Conservation (phyloP, 2,113 vertebrate species). For the Forbesichthys papilliferus region DNA sequence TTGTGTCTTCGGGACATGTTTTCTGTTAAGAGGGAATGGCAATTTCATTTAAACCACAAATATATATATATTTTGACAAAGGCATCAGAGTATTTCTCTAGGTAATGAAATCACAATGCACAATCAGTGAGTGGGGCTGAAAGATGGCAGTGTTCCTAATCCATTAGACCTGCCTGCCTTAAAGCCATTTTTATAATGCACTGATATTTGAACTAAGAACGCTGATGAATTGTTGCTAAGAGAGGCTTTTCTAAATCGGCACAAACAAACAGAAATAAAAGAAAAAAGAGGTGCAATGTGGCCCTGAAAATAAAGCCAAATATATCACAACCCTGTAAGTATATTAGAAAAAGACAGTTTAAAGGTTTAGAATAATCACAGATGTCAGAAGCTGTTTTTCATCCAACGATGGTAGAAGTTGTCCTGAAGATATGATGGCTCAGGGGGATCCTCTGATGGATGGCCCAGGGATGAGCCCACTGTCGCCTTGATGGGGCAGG, state of each 20-base stretch:
- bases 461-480: slow-evolving; percentile 6
- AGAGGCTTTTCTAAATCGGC: slow-evolving; percentile 35
- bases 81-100: slow-evolving; percentile 32
- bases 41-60: slow-evolving; percentile 50
- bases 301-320: slow-evolving; percentile 65
- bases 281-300: slow-evolving; percentile 57
- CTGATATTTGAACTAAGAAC: slow-evolving; percentile 46
- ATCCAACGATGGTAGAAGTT: slow-evolving; percentile 36
- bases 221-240: slow-evolving; percentile 54
- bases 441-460: slow-evolving; percentile 21
- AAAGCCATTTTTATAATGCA: slow-evolving; percentile 24
- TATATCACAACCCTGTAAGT: slow-evolving; percentile 64
- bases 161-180: slow-evolving; percentile 52
- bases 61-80: slow-evolving; percentile 35
- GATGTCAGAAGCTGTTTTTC: slow-evolving; percentile 67
- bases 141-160: slow-evolving; percentile 51
- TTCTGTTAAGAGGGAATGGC: slow-evolving; percentile 58
- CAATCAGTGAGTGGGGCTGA: slow-evolving; percentile 41
- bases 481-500: slow-evolving; percentile 18
- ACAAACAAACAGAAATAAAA: slow-evolving; percentile 61
- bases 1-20: slow-evolving; percentile 59
- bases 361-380: slow-evolving; percentile 73
- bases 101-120: slow-evolving; percentile 65
- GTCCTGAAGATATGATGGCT: slow-evolving; percentile 53
- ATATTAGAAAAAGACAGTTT: slow-evolving; percentile 69